phyloP scores from a whole-genome alignment of 1,140 invertebrate species.

The Papilio xuthus region DNA sequence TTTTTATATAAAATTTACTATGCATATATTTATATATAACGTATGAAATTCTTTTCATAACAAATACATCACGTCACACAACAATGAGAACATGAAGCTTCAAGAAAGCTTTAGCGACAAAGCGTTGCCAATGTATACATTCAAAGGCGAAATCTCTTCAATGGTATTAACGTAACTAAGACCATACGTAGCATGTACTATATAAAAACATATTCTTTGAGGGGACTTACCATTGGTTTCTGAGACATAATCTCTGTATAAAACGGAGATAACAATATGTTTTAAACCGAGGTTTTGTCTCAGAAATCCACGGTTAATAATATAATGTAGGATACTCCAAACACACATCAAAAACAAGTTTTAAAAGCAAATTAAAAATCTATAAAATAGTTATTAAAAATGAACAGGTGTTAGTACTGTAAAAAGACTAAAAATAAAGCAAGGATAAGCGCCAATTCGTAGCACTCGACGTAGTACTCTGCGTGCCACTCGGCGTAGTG shows the following conservation, averaged over 20 bases:
- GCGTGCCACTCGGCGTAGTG: neutral
- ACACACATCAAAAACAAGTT: too few relatives aligned
- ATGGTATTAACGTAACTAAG: neutral
- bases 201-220: neutral
- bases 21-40: neutral
- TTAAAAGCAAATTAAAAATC: too few relatives aligned
- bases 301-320: too few relatives aligned
- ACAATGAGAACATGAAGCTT: neutral
- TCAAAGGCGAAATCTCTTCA: neutral
- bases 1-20: too few relatives aligned
- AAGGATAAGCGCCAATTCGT: neutral
- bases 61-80: neutral
- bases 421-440: conserved; percentile 3
- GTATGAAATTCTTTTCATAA: neutral
- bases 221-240: too few relatives aligned
- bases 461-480: neutral
- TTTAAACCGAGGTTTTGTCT: too few relatives aligned
- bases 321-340: too few relatives aligned
- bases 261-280: too few relatives aligned
- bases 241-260: too few relatives aligned
- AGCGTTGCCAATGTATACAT: neutral
- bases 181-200: neutral
- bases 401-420: neutral
- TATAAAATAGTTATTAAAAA: neutral
- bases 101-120: conserved; percentile 8